Percentiles rank a stretch among this genome's conserved stretches.
phyloP scores from a whole-genome alignment of 2,113 vertebrate genomes.

The Zapus hudsonius region DNA sequence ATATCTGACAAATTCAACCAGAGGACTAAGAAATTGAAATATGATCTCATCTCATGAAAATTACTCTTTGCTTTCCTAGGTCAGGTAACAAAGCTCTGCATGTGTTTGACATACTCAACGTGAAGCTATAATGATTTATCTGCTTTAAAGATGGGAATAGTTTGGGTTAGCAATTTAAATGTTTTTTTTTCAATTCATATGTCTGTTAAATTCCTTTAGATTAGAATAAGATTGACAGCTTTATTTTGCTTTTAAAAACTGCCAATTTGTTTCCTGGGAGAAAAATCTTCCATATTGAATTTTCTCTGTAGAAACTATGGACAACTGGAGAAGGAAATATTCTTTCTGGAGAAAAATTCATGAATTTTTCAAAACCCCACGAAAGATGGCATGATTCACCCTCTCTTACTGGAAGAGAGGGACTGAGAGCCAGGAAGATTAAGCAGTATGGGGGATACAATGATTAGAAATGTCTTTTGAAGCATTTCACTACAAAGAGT shows the following conservation, averaged over 20 bases:
- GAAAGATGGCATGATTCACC: background rate
- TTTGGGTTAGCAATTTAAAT: conserved; percentile 61
- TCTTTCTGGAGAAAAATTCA: conserved; percentile 49
- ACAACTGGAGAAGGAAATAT: conserved; percentile 39
- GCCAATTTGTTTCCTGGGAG: conserved; percentile 35
- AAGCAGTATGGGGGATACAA: background rate
- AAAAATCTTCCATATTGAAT: conserved; percentile 50
- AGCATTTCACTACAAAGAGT: background rate
- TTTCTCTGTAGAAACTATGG: conserved; percentile 35
- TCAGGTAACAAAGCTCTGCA: background rate
- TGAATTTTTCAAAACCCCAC: background rate
- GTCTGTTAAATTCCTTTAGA: conserved; percentile 57
- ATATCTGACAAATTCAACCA: background rate
- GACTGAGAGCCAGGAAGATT: background rate
- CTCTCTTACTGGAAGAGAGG: background rate
- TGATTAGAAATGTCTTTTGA: background rate
- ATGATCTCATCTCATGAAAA: background rate
- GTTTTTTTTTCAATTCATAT: conserved; percentile 25
- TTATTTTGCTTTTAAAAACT: conserved; percentile 56
- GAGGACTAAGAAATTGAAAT: background rate
- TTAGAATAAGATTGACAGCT: conserved; percentile 63
- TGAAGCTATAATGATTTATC: conserved; percentile 31
- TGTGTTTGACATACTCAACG: conserved; percentile 14
- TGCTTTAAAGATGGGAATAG: conserved; percentile 53
- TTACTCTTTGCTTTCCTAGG: background rate